Evolutionary conservation across 1,140 invertebrate species (phyloP).

Genomic region (Calliphora vicina): DNA sequence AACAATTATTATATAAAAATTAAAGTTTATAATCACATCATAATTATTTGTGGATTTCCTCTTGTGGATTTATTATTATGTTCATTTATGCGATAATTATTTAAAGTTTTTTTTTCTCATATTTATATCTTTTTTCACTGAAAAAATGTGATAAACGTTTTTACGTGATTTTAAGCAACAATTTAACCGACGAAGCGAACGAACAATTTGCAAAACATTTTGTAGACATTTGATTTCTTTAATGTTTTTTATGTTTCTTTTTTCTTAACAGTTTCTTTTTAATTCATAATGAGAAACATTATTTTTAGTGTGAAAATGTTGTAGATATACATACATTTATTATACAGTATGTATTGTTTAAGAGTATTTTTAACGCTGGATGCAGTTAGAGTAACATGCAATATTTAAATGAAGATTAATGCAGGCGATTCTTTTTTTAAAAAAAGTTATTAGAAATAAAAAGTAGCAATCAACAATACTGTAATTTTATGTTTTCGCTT

Average conservation of each 20-base stretch:
- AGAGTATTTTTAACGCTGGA: not conserved
- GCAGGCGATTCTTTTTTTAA: too few relatives aligned
- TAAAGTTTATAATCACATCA: not conserved
- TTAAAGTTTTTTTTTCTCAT: not conserved
- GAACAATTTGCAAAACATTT: slow-evolving; percentile 4
- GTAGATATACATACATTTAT: too few relatives aligned
- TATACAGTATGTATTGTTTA: not conserved
- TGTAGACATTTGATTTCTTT: not conserved
- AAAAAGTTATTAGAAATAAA: too few relatives aligned
- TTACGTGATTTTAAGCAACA: slow-evolving; percentile 28
- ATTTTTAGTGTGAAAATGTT: not conserved
- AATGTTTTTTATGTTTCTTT: not conserved
- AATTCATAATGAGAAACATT: not conserved
- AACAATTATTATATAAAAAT: not conserved
- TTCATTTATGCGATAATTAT: slow-evolving; percentile 1
- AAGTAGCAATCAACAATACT: too few relatives aligned
- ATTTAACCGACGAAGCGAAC: slow-evolving; percentile 11
- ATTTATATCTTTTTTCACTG: not conserved
- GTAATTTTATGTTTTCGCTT: too few relatives aligned
- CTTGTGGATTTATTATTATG: not conserved
- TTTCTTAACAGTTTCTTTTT: not conserved
- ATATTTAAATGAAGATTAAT: too few relatives aligned
- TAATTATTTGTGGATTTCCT: slow-evolving; percentile 27
- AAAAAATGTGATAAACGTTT: slow-evolving; percentile 28
- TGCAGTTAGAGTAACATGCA: too few relatives aligned